Percentiles rank a stretch among this genome's conserved stretches.
These are phyloP conservation scores for Phyllotreta striolata DNA, from an alignment of 2,888 invertebrate species.

Conservation along the genomic window DNA sequence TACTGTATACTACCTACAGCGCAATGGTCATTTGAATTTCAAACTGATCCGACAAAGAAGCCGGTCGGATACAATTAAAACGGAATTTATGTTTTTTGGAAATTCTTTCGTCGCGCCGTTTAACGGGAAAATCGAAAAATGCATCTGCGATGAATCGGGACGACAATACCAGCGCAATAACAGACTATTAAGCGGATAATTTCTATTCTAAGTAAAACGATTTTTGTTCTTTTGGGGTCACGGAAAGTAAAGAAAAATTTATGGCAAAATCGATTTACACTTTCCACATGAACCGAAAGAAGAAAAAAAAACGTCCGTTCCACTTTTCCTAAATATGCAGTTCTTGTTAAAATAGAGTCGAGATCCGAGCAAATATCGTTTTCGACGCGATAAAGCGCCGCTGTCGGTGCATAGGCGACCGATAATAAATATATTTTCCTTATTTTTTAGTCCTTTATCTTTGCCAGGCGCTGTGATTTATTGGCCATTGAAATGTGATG, in stretches of 20 bases:
- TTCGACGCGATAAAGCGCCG: not conserved
- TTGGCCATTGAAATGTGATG: constrained; percentile 26
- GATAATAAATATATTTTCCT: constrained; percentile 24
- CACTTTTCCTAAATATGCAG: constrained; percentile 15
- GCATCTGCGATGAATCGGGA: too few relatives aligned
- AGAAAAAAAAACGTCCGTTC: constrained; percentile 15
- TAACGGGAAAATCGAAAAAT: too few relatives aligned
- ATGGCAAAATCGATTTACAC: constrained; percentile 4
- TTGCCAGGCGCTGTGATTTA: constrained; percentile 23
- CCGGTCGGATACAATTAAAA: too few relatives aligned
- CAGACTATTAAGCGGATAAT: not conserved
- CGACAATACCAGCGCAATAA: not conserved
- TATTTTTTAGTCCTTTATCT: constrained; percentile 25
- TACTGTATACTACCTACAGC: too few relatives aligned
- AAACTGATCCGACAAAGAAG: too few relatives aligned
- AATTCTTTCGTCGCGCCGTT: too few relatives aligned
- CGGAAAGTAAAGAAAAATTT: constrained; percentile 21
- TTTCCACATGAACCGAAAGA: constrained; percentile 4
- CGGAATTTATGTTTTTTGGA: too few relatives aligned
- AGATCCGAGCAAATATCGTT: constrained; percentile 1
- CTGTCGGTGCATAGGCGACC: not conserved
- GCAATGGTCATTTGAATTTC: too few relatives aligned
- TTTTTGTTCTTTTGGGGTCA: constrained; percentile 10
- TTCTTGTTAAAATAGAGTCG: constrained; percentile 12
- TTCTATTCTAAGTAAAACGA: constrained; percentile 1